phyloP scores from a whole-genome alignment of 2,797 vertebrate genomes.

The Allobates femoralis region DNA sequence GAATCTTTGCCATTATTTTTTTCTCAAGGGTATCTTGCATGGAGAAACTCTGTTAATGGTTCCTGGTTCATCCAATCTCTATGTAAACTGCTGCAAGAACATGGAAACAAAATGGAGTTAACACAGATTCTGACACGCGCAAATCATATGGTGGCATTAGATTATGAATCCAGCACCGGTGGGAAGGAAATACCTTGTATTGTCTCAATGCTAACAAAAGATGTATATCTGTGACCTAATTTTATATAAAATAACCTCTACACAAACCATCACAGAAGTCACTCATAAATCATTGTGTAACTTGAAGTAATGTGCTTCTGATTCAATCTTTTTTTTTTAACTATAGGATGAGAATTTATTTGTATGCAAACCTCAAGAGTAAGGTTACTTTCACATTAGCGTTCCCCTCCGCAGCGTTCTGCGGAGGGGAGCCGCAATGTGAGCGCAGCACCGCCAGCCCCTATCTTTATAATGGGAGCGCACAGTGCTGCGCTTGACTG shows the following conservation, averaged over 20 bases:
- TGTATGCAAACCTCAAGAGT: too few species aligned
- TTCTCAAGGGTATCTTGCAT: conserved; percentile 91
- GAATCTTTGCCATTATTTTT: conserved; percentile 2
- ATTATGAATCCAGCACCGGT: conserved; percentile 47
- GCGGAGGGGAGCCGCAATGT: too few species aligned
- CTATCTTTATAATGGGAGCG: too few species aligned
- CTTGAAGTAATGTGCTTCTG: too few species aligned
- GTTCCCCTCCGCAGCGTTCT: too few species aligned
- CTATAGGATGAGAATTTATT: too few species aligned
- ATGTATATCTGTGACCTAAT: conserved; percentile 5
- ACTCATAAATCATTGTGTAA: too few species aligned
- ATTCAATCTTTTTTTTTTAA: too few species aligned
- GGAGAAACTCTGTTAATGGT: conserved; percentile 86
- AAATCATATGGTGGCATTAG: conserved; percentile 92
- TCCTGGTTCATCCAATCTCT: conserved; percentile 98
- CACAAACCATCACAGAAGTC: background rate
- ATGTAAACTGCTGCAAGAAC: conserved; percentile 87
- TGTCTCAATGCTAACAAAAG: conserved; percentile 30
- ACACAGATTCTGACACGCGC: conserved; percentile 96
- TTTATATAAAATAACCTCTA: background rate
- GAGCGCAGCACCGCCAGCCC: too few species aligned
- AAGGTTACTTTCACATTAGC: too few species aligned
- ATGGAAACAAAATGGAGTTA: conserved; percentile 92
- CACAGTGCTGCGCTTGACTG: too few species aligned
- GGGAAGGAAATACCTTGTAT: conserved; percentile 35